A percentile compares a stretch with the other conserved stretches of the same genome.
Conservation (phyloP, 2,888 invertebrate species). For the Caenorhabditis macrosperma region DNA sequence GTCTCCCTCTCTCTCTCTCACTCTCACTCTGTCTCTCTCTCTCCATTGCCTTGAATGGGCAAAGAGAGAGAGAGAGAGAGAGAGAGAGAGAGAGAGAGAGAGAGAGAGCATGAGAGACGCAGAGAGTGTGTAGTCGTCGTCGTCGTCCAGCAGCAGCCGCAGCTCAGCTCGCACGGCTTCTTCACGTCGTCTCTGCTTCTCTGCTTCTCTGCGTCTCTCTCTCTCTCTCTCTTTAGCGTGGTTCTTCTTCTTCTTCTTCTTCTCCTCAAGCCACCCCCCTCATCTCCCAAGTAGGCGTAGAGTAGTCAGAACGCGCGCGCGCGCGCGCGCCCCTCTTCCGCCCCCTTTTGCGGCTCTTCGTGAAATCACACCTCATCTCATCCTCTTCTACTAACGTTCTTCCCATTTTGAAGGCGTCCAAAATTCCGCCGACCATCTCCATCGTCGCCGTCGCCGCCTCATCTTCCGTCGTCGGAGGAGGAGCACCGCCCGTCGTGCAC, state of each 20-base stretch:
- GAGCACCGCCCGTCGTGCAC: too few species aligned
- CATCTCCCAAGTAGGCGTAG: background rate
- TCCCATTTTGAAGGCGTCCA: slow-evolving; percentile 20
- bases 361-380: background rate
- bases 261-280: background rate
- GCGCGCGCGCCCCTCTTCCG: background rate
- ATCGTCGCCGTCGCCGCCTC: slow-evolving; percentile 2
- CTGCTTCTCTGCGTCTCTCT: slow-evolving; percentile 1
- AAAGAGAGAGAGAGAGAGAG: too few species aligned
- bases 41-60: too few species aligned
- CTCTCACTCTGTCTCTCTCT: too few species aligned
- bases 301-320: background rate
- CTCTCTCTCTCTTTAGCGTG: background rate
- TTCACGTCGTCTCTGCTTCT: background rate
- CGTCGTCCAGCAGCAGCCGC: too few species aligned
- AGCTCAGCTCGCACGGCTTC: background rate
- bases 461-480: too few species aligned
- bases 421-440: slow-evolving; percentile 49
- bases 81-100: too few species aligned
- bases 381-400: slow-evolving; percentile 3
- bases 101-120: too few species aligned
- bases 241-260: slow-evolving; percentile 3
- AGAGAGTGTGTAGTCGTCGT: too few species aligned
- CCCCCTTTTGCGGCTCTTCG: background rate
- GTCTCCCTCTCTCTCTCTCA: too few species aligned